Evolutionary conservation across 2,797 vertebrate species (phyloP), one percentile per base, ranked within the genome.

Genomic region (Argyrosomus regius): DNA sequence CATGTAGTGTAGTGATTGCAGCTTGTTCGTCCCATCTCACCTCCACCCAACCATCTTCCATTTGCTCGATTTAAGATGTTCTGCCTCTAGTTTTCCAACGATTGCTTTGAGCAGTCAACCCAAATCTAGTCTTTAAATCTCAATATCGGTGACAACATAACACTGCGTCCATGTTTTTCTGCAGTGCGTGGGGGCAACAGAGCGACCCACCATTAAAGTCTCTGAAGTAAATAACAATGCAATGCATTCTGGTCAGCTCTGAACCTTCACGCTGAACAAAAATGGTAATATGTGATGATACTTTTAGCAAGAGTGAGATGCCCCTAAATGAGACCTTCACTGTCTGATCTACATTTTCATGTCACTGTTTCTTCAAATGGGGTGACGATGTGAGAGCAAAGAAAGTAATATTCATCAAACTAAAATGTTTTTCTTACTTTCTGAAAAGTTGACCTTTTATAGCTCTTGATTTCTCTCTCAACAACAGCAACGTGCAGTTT

Each of bases 331-430:
- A 60, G 63, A 68, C 62, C 54, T 57, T 31, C 53, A n/a, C 24
- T 46, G 28, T 59, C 53, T 73, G 41, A 80, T 75, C 72, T 67
- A 66, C 72, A 75, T 79, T 72, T 83, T 72, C 20, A 77, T 64
- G 13, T 43, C 41, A 48, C n/a, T 63, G 28, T 67, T 76, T 17
- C 46, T 58, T 20, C 10, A 31, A 70, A 24, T 59, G 17, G 12
- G 18, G 14, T 4, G 31, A 35, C 74, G 72, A 39, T 72, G 63
- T 59, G 46, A 54, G 48, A 28, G 49, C 20, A 57, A 62, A 66
- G 53, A 65, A 65, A 60, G 12, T 17, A 54, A n/a, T 50, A 59
- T 62, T 46, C 46, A 84, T 69, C 28, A 64, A 60, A 20, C 11
- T 35, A 28, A 26, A 53, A 75, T 53, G 22, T 72, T 63, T 67